Percentiles rank a stretch among this genome's conserved stretches.
phyloP scores from a whole-genome alignment of 1,140 invertebrate genomes.

The Drosophila sturtevanti region DNA sequence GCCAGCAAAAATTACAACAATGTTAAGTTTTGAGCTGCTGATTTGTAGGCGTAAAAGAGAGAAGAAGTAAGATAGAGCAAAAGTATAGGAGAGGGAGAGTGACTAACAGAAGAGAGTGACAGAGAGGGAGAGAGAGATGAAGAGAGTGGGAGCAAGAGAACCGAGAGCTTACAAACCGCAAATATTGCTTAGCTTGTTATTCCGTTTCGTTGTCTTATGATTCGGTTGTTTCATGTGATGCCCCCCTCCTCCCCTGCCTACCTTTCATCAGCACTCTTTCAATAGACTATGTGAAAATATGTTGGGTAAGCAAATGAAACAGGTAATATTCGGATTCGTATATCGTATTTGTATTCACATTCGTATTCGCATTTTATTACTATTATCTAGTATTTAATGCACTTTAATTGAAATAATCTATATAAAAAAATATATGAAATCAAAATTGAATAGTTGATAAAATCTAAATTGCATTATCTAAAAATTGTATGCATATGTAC shows the following conservation, averaged over 20 bases:
- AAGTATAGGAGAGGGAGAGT: neutral
- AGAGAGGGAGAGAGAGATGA: neutral
- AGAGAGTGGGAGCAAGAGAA: conserved; percentile 6
- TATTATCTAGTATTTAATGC: no score
- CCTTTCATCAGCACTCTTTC: neutral
- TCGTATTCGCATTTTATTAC: neutral
- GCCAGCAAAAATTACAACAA: conserved; percentile 62
- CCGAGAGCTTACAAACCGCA: conserved; percentile 64
- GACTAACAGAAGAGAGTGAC: conserved; percentile 1
- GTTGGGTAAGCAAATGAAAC: conserved; percentile 55
- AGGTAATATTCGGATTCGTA: conserved; percentile 16
- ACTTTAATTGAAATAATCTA: no score
- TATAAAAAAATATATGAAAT: no score
- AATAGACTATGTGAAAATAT: conserved; percentile 51
- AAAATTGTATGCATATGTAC: no score
- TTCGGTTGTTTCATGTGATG: conserved; percentile 12
- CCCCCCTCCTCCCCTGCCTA: neutral
- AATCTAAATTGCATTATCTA: no score
- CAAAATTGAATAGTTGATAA: no score
- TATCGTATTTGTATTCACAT: no score
- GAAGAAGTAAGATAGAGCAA: conserved; percentile 1
- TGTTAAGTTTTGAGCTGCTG: conserved; percentile 8
- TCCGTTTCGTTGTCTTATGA: conserved; percentile 36
- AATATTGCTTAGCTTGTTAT: conserved; percentile 56
- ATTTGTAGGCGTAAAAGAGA: conserved; percentile 36